Base-by-base conservation (phyloP, 2,113 vertebrate species). In the Daubentonia madagascariensis region DNA sequence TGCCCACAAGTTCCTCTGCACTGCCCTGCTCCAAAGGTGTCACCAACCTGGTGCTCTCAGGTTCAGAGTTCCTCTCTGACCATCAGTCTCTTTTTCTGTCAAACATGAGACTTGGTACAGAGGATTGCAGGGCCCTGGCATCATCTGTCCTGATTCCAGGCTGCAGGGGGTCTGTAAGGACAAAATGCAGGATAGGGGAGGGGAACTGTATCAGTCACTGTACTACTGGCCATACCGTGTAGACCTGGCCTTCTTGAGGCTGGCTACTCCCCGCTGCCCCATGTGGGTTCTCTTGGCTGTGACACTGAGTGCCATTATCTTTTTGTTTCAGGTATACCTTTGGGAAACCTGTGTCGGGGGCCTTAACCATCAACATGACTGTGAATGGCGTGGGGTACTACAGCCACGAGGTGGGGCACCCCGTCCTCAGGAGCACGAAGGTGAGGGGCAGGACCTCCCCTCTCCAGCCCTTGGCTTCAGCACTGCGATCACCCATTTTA, bases 301-400 rank as follows among this genome's bases (percentile, higher is more conserved):
- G 81, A 63, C 45, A 9, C n/a, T 32, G 30, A 32, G 45, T n/a
- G 6, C 13, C 14, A 12, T 12, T 48, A 93, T 96, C 35, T 67
- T 86, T 95, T 76, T 45, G 9, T 98, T 97, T 86, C 97, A 99
- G 99, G 97, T 99, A 99, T 35, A 99, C 99, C 0, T 99, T 99
- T 98, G 99, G 99, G 83, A 99, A 99, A 94, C 99, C 99, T 1
- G 99, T 99, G 91, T 98, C 97, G 0, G 99, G 99, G 40, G 99
- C 99, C 96, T 94, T 99, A 96, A 99, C 97, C 0, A 98, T 99
- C 90, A 99, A 99, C 94, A 99, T 99, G 99, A 99, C 99, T 0
- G 99, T 99, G 76, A 99, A 99, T 93, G 99, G 99, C 1, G 99
- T 99, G 45, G 99, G 99, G 2, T 99, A 99, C 98, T 99, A 99